Percentiles rank a stretch among this genome's conserved stretches.
These are phyloP conservation scores for Ephialtes manifestator DNA, from an alignment of 2,888 invertebrate genomes.

Conservation along the genomic window DNA sequence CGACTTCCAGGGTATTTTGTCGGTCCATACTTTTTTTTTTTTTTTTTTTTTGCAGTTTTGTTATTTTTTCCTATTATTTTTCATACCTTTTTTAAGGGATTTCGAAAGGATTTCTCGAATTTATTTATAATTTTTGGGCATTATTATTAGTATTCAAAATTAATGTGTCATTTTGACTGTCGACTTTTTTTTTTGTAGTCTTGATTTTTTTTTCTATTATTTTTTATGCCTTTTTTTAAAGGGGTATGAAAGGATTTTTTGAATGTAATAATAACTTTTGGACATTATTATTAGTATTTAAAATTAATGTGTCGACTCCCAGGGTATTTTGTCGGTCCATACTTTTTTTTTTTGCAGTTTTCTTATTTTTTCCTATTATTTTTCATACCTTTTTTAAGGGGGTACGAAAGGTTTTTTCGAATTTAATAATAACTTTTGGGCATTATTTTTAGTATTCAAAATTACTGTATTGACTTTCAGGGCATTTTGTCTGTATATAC, in stretches of 20 bases:
- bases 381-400: not conserved
- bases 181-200: constrained; percentile 11
- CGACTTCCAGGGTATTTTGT: too few relatives aligned
- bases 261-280: not conserved
- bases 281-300: too few relatives aligned
- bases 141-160: too few relatives aligned
- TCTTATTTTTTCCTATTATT: not conserved
- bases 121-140: not conserved
- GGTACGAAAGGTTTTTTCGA: not conserved
- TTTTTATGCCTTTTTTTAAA: not conserved
- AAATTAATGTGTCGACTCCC: constrained; percentile 56
- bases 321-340: constrained; percentile 42
- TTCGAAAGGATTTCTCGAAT: not conserved
- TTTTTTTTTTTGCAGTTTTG: constrained; percentile 17
- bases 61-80: not conserved
- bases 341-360: constrained; percentile 6
- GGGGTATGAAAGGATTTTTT: not conserved
- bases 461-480: too few relatives aligned
- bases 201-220: not conserved
- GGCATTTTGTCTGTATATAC: too few relatives aligned
- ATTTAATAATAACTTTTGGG: not conserved
- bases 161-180: too few relatives aligned
- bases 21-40: too few relatives aligned
- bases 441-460: too few relatives aligned
- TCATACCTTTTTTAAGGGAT: not conserved